Percentiles rank a stretch among this genome's conserved stretches.
These are phyloP conservation scores for Tenualosa ilisha DNA, from an alignment of 2,797 vertebrate species.

Conservation along the genomic window DNA sequence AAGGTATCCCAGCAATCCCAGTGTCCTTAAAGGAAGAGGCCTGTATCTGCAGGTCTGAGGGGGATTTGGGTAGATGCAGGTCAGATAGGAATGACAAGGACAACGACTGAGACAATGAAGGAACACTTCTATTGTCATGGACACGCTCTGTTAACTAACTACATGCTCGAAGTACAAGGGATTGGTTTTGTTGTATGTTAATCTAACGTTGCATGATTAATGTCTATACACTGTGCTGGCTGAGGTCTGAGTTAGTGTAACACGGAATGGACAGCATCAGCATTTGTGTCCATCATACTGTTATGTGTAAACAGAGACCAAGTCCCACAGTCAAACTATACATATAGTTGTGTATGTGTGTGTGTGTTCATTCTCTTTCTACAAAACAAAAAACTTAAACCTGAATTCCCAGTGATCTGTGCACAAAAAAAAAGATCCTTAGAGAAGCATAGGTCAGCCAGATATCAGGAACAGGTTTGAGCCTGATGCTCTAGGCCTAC, in stretches of 20 bases:
- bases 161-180: neutral
- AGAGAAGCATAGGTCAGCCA: neutral
- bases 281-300: neutral
- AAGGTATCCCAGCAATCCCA: neutral
- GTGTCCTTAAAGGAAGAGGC: neutral
- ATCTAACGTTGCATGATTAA: neutral
- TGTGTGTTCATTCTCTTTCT: neutral
- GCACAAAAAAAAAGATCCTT: too few relatives aligned
- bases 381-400: too few relatives aligned
- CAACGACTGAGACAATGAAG: neutral
- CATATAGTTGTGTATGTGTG: neutral
- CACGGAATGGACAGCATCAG: neutral
- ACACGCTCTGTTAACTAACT: neutral
- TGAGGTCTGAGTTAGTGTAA: neutral
- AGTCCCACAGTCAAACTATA: too few relatives aligned
- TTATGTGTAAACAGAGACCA: too few relatives aligned
- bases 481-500: too few relatives aligned
- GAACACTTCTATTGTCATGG: neutral
- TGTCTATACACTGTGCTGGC: neutral
- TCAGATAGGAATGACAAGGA: neutral
- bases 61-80: conserved; percentile 9
- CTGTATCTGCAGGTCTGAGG: neutral
- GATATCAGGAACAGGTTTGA: neutral
- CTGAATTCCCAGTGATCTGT: too few relatives aligned
- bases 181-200: neutral